phyloP scores from a whole-genome alignment of 2,888 invertebrate genomes.

The Globia sparganii region DNA sequence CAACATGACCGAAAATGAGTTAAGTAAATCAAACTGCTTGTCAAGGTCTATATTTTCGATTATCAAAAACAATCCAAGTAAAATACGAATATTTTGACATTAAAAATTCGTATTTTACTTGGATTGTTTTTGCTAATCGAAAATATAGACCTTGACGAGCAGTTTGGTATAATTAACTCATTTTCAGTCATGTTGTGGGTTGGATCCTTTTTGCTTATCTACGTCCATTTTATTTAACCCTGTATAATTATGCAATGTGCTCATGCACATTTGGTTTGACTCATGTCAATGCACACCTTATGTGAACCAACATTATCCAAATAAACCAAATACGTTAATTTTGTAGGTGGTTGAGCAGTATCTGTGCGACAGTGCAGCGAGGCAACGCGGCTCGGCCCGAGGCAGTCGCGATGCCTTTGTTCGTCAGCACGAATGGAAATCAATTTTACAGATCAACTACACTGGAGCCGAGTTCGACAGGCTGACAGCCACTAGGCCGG shows the following conservation, averaged over 20 bases:
- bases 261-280: background rate
- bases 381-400: conserved; percentile 29
- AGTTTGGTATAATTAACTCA: no score
- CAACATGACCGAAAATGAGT: no score
- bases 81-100: no score
- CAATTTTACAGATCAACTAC: conserved; percentile 83
- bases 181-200: no score
- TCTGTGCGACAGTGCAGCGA: conserved; percentile 42
- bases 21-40: no score
- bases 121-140: no score
- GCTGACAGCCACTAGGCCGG: conserved; percentile 74
- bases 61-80: no score
- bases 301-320: conserved; percentile 22
- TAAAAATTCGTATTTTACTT: no score
- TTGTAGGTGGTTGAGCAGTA: conserved; percentile 21
- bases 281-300: background rate
- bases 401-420: conserved; percentile 69
- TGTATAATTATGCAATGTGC: conserved; percentile 1
- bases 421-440: conserved; percentile 78
- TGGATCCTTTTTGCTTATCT: no score
- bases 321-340: conserved; percentile 36
- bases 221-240: background rate
- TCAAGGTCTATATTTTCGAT: no score
- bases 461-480: conserved; percentile 70
- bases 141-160: no score